Base-by-base conservation (phyloP, 2,113 vertebrate genomes). In the Fregetta grallaria region DNA sequence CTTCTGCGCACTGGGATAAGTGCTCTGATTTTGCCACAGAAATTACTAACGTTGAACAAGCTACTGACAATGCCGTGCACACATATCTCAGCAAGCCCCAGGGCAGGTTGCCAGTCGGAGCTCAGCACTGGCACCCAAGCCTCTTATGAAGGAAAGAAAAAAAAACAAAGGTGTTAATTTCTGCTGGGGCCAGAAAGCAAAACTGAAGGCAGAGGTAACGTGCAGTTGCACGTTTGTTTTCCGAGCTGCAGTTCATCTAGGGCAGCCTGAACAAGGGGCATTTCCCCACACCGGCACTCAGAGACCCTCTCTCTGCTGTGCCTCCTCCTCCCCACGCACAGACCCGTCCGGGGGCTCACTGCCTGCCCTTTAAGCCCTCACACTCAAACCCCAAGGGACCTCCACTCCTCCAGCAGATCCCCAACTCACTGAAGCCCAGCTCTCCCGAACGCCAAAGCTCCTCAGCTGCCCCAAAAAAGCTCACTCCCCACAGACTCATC, bases 11-110 rank as follows among this genome's bases (percentile, higher is more conserved):
- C 59, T 1, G 40, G 38, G 52, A 3, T 13, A 3, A 38, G 11
- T 1, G 26, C 56, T 49, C 30, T 2, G 2, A 2, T 16, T 44
- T 4, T 11, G 32, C 77, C 77, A 11, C 78, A 7, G 3, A 8
- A 9, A 3, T 2, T 18, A 5, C 74, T 0, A 7, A 9, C 0
- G 11, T 19, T 1, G 26, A 11, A 5, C 17, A 12, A 59, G 40
- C 32, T 11, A 2, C 76, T 9, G 63, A 13, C 80, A 47, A 1
- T 1, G 58, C 92, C 82, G 18, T 2, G 63, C 73, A 19, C 71
- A 4, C 49, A 1, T 3, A 66, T 4, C 20, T 42, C 18, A 1
- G 68, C 68, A 18, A 79, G 86, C 27, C 66, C 20, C 55, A 3
- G 40, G 74, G 70, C 59, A 55, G 13, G 74, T 2, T 45, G 74